phyloP scores from a whole-genome alignment of 2,113 vertebrate species.

The Egretta garzetta region DNA sequence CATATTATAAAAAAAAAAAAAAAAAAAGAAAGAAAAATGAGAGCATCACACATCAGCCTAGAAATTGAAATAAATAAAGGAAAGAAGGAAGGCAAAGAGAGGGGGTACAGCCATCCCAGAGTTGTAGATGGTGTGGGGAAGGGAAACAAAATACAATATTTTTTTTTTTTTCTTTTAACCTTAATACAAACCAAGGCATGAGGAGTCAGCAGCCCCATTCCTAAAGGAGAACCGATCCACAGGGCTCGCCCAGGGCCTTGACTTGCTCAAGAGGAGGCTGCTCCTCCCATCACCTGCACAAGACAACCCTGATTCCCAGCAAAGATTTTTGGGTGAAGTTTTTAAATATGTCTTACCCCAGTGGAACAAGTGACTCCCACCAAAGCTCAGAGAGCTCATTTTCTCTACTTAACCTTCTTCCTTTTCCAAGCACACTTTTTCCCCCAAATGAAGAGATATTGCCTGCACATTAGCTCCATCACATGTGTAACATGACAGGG shows the following conservation, averaged over 20 bases:
- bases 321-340: neutral
- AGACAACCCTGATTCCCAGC: neutral
- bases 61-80: neutral
- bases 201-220: neutral
- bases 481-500: neutral
- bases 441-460: neutral
- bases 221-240: neutral
- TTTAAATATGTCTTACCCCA: neutral
- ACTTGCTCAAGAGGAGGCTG: neutral
- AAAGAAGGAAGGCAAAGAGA: neutral
- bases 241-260: neutral
- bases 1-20: neutral
- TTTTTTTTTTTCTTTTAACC: neutral
- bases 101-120: neutral
- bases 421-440: neutral
- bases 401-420: neutral
- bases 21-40: rapidly evolving
- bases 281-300: neutral
- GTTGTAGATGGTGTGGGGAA: neutral
- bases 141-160: neutral
- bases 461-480: neutral
- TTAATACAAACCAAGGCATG: neutral
- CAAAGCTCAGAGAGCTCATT: neutral
- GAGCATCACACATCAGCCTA: neutral
- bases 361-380: neutral